These are phyloP conservation scores for Oophaga sylvatica DNA, from an alignment of 2,797 vertebrate species.

Conservation along the genomic window DNA sequence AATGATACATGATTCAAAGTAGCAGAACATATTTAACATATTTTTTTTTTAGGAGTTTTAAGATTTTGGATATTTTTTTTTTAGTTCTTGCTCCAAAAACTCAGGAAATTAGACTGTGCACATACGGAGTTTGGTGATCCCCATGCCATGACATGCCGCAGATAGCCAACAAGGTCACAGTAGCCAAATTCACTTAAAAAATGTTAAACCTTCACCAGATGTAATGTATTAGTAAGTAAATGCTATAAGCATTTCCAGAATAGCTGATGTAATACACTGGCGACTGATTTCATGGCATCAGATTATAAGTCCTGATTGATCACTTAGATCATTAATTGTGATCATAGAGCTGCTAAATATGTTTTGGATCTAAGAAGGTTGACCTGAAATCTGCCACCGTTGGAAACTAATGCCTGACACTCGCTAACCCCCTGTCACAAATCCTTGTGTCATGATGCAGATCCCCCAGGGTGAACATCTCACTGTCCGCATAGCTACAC, in stretches of 20 bases:
- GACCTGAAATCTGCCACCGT: neutral
- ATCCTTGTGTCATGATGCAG: conserved; percentile 22
- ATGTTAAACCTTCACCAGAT: neutral
- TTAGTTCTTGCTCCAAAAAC: too few relatives aligned
- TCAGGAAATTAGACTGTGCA: too few relatives aligned
- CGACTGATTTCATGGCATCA: neutral
- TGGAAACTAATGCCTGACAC: conserved; percentile 2
- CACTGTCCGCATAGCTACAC: conserved; percentile 34
- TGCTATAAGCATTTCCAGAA: too few relatives aligned
- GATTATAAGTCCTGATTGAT: neutral
- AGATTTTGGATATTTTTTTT: too few relatives aligned
- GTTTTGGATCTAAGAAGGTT: neutral
- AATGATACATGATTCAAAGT: neutral
- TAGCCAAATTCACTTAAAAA: neutral
- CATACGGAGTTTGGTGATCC: neutral
- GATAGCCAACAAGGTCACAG: too few relatives aligned
- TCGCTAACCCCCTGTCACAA: neutral
- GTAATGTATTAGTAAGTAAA: neutral
- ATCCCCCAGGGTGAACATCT: conserved; percentile 9
- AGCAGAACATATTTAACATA: neutral
- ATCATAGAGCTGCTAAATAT: neutral
- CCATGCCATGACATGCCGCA: neutral
- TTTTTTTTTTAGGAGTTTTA: too few relatives aligned
- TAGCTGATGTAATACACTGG: neutral
- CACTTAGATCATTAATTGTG: neutral